These are phyloP conservation scores for Melipona bicolor DNA, from an alignment of 2,888 invertebrate genomes.

Conservation along the genomic window DNA sequence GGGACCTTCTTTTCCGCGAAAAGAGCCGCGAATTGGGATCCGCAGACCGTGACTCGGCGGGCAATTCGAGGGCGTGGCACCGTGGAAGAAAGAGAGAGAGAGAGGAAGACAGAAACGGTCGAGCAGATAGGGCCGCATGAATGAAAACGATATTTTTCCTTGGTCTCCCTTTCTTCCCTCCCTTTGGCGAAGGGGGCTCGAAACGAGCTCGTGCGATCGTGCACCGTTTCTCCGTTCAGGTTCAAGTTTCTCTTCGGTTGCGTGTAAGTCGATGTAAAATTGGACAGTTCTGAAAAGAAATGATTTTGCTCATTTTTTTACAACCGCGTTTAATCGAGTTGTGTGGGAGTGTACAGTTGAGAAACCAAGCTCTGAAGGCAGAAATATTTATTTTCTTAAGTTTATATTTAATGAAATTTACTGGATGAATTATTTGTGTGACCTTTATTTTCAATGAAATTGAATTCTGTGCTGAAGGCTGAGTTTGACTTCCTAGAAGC, in stretches of 20 bases:
- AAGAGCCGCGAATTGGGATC: slow-evolving; percentile 64
- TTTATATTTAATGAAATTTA: too few species aligned
- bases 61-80: slow-evolving; percentile 36
- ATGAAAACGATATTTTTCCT: slow-evolving; percentile 37
- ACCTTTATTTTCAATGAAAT: too few species aligned
- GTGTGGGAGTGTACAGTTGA: too few species aligned
- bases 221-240: neutral
- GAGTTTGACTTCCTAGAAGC: too few species aligned
- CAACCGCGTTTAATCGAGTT: too few species aligned
- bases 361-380: too few species aligned
- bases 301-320: too few species aligned
- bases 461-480: too few species aligned
- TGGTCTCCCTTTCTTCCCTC: neutral
- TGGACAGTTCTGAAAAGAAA: too few species aligned
- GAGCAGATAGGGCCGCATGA: slow-evolving; percentile 28
- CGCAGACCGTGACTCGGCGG: slow-evolving; percentile 50
- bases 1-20: slow-evolving; percentile 62
- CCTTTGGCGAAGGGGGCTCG: neutral
- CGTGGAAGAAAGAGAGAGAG: slow-evolving; percentile 25
- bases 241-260: neutral
- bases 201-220: neutral
- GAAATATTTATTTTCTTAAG: too few species aligned
- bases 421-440: too few species aligned
- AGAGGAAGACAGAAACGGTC: neutral
- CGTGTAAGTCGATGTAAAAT: neutral